phyloP scores from a whole-genome alignment of 1,140 invertebrate species.

The Drosophila bocqueti region DNA sequence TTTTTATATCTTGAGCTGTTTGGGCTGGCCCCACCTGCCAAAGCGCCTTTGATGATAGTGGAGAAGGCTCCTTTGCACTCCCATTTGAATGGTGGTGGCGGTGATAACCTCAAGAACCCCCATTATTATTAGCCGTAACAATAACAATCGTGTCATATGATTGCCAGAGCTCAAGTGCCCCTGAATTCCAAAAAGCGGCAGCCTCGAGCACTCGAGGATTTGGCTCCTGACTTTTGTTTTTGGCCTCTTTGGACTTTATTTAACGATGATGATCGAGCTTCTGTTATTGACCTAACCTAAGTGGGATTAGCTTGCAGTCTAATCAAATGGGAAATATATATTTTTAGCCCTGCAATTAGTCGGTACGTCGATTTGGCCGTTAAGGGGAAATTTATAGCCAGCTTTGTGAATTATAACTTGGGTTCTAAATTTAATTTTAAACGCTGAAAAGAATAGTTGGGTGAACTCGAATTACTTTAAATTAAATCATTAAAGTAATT shows the following conservation, averaged over 20 bases:
- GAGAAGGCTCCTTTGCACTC: conserved; percentile 29
- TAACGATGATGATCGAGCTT: conserved; percentile 1
- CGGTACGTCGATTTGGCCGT: neutral
- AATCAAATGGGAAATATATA: conserved; percentile 19
- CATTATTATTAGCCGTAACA: conserved; percentile 24
- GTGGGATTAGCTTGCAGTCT: conserved; percentile 34
- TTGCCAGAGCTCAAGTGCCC: conserved; percentile 26
- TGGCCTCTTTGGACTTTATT: conserved; percentile 1
- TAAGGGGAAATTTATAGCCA: neutral
- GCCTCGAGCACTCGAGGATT: conserved; percentile 15
- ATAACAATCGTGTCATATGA: conserved; percentile 60
- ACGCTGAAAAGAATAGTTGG: neutral
- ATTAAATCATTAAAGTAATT: conserved; percentile 14
- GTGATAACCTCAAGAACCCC: conserved; percentile 42
- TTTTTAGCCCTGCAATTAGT: conserved; percentile 1
- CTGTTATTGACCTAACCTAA: conserved; percentile 67
- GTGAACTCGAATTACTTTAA: neutral
- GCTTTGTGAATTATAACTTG: neutral
- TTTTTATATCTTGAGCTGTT: conserved; percentile 42
- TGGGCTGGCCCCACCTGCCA: conserved; percentile 20
- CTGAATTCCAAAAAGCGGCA: conserved; percentile 26
- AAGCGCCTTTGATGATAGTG: conserved; percentile 48
- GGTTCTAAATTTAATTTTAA: neutral
- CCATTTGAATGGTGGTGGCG: conserved; percentile 25
- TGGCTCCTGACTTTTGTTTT: conserved; percentile 12